A percentile compares a stretch with the other conserved stretches of the same genome.
Evolutionary conservation across 2,113 vertebrate genomes (phyloP).

Genomic region (Bubo bubo): DNA sequence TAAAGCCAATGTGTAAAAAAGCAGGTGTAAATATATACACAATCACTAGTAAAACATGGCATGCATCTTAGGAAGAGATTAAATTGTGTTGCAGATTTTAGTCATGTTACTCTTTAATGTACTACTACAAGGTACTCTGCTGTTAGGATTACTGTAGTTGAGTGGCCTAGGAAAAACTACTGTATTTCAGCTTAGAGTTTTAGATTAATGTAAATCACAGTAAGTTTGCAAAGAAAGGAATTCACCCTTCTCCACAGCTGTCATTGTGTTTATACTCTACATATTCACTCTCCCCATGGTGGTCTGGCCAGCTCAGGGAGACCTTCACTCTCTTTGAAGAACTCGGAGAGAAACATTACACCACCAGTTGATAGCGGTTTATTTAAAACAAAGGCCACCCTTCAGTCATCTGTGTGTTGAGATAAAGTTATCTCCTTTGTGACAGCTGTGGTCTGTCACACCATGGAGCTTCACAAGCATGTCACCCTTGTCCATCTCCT

Average conservation of each 20-base stretch:
- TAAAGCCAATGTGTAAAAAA: neutral
- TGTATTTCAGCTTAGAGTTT: neutral
- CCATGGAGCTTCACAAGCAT: neutral
- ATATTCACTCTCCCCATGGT: neutral
- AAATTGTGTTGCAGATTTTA: neutral
- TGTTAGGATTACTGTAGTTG: neutral
- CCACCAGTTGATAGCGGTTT: neutral
- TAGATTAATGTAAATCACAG: neutral
- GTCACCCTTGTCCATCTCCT: neutral
- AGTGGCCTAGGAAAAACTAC: neutral
- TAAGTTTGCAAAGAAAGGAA: neutral
- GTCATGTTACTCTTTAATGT: neutral
- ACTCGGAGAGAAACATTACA: neutral
- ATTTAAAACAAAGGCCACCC: neutral
- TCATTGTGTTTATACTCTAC: neutral
- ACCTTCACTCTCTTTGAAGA: neutral
- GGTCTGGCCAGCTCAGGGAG: too few species aligned
- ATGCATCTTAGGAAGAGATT: neutral
- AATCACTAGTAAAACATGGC: neutral
- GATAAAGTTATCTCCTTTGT: neutral
- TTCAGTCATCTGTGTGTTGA: neutral
- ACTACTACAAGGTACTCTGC: neutral
- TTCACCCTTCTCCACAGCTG: neutral
- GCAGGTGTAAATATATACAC: neutral
- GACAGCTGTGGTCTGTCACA: neutral